phyloP scores from a whole-genome alignment of 2,888 invertebrate species.

The Andrena marginata region DNA sequence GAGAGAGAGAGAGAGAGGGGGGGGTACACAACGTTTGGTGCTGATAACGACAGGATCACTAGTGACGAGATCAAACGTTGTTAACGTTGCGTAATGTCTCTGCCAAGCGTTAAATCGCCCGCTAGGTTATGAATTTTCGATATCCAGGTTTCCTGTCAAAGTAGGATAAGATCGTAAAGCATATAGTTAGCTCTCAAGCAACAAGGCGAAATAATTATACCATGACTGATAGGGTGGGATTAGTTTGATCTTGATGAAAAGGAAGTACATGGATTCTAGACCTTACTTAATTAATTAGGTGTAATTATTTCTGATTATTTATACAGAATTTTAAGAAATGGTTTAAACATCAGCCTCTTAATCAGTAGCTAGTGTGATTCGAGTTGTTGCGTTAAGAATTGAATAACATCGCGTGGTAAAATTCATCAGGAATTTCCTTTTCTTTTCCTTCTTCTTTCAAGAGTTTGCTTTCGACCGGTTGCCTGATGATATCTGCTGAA shows the following conservation, averaged over 20 bases:
- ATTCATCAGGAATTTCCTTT: conserved; percentile 24
- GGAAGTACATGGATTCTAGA: too few species aligned
- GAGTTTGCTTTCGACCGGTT: conserved; percentile 20
- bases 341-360: too few species aligned
- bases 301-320: too few species aligned
- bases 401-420: conserved; percentile 17
- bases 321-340: too few species aligned
- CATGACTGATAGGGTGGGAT: too few species aligned
- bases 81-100: conserved; percentile 18
- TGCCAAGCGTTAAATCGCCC: conserved; percentile 2
- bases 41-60: conserved; percentile 61
- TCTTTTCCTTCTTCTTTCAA: conserved; percentile 1
- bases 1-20: conserved; percentile 4
- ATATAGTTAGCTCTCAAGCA: too few species aligned
- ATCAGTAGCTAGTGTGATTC: too few species aligned
- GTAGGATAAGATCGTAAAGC: too few species aligned
- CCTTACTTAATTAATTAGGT: too few species aligned
- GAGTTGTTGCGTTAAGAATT: background rate
- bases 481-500: conserved; percentile 52
- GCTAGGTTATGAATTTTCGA: background rate
- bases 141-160: background rate
- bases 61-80: conserved; percentile 34
- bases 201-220: too few species aligned
- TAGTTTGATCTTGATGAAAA: too few species aligned
- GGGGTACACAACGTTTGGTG: conserved; percentile 34